Evolutionary conservation across 2,888 invertebrate genomes (phyloP).

Genomic region (Hipparchia semele): DNA sequence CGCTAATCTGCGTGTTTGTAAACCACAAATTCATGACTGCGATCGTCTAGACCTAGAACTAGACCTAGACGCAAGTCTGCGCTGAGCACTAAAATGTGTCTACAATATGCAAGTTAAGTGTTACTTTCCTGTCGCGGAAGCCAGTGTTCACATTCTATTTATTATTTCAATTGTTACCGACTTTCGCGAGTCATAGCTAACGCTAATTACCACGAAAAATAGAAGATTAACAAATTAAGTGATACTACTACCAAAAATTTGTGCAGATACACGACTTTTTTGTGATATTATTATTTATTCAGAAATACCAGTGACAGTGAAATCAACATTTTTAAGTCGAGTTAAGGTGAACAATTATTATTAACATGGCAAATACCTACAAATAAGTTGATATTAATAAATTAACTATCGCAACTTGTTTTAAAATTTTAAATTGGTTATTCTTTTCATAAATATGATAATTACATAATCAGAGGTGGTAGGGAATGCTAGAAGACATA

Average conservation of each 20-base stretch:
- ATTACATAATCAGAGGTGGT: no score
- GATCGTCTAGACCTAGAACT: not conserved
- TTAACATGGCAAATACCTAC: no score
- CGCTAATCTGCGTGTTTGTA: not conserved
- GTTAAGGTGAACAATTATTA: no score
- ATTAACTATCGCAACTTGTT: no score
- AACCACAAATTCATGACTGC: not conserved
- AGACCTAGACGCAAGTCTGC: not conserved
- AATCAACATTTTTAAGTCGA: no score
- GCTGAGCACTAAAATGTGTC: slow-evolving; percentile 28
- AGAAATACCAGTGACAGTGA: no score
- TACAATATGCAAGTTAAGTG: slow-evolving; percentile 64
- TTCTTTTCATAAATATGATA: no score
- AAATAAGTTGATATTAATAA: no score
- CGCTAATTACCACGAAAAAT: not conserved
- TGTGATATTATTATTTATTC: no score
- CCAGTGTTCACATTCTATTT: slow-evolving; percentile 54
- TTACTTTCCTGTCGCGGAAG: slow-evolving; percentile 72
- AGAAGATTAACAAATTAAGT: not conserved
- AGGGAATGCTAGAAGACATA: no score
- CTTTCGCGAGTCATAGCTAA: slow-evolving; percentile 25
- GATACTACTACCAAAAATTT: not conserved
- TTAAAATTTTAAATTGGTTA: no score
- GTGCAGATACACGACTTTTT: no score
- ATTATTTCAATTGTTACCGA: slow-evolving; percentile 67